Evolutionary conservation across 2,797 vertebrate genomes (phyloP), one percentile per base, ranked within the genome.

Genomic region (Leptatherina wallacei): DNA sequence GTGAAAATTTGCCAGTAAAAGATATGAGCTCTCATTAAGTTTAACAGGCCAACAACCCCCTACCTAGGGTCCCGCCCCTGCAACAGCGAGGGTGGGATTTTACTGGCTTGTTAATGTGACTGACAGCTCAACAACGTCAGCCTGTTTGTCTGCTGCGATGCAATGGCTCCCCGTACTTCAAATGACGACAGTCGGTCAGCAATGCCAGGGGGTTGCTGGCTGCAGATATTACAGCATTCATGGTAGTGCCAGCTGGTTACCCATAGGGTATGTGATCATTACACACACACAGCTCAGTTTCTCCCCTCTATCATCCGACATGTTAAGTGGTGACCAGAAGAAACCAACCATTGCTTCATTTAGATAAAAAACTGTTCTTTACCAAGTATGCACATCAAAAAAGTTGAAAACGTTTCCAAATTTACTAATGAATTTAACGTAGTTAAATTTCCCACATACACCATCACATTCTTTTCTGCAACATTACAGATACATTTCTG

Each of bases 1-100:
- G 89, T 90, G 90, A 91, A 91, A 84, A 91, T 88, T 67, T 92
- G 85, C 90, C 89, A 87, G 89, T 92, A 85, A 91, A 92, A 87
- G 85, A 92, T 83, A 90, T 82, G 75, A 88, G 86, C 61, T 12
- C 85, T 91, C 82, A 85, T 92, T 90, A 91, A 90, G 40, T 90
- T 86, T 88, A 91, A 91, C 81, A 60, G 70, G 83, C 76, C 74
- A 88, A 80, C 81, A 81, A 64, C 80, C 84, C 77, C 85, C 82
- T 65, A 6, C 78, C 54, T 54, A 54, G 75, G 75, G 82, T 81
- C 88, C 90, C 85, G 35, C 86, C 90, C 85, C 89, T 44, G 61
- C 81, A 76, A 49, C 80, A 72, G 80, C 30, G 0, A 86, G 81
- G 75, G 80, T 83, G 78, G 75, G 78, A 71, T 87, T 90, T 89